Evolutionary conservation across 2,888 invertebrate species (phyloP).

Genomic region (Limenitis camilla): DNA sequence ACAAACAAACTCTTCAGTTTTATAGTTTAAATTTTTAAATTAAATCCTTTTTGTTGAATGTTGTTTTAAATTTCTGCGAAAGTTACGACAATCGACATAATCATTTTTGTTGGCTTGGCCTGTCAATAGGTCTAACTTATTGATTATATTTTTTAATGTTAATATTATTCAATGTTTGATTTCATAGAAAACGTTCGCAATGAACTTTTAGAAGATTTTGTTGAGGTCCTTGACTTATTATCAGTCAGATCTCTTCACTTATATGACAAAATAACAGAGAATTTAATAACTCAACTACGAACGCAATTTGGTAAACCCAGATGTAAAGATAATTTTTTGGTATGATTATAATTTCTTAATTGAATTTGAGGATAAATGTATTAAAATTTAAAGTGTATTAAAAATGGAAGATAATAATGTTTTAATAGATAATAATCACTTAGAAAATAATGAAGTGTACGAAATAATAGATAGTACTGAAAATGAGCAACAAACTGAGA

Average conservation of each 20-base stretch:
- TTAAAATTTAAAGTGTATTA: constrained; percentile 6
- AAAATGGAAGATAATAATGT: constrained; percentile 16
- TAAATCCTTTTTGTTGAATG: too few species aligned
- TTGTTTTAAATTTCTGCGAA: too few species aligned
- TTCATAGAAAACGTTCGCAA: constrained; percentile 44
- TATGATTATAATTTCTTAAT: constrained; percentile 32
- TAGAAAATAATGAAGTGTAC: neutral
- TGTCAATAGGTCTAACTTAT: constrained; percentile 16
- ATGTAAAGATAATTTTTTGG: constrained; percentile 49
- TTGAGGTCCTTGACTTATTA: constrained; percentile 48
- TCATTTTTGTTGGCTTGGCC: neutral
- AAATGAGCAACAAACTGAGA: constrained; percentile 5
- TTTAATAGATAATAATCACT: constrained; percentile 3
- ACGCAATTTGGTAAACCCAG: constrained; percentile 44
- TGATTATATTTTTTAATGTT: neutral
- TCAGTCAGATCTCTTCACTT: constrained; percentile 44
- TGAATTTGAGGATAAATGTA: neutral
- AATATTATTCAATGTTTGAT: constrained; percentile 44
- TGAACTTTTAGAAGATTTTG: constrained; percentile 45
- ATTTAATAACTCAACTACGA: constrained; percentile 46
- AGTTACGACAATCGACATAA: too few species aligned
- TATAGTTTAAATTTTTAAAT: too few species aligned
- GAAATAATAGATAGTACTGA: neutral
- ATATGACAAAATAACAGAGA: constrained; percentile 57
- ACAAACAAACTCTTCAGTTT: too few species aligned